Evolutionary conservation across 2,797 vertebrate species (phyloP), one percentile per base, ranked within the genome.

Genomic region (Cirrhinus mrigala): DNA sequence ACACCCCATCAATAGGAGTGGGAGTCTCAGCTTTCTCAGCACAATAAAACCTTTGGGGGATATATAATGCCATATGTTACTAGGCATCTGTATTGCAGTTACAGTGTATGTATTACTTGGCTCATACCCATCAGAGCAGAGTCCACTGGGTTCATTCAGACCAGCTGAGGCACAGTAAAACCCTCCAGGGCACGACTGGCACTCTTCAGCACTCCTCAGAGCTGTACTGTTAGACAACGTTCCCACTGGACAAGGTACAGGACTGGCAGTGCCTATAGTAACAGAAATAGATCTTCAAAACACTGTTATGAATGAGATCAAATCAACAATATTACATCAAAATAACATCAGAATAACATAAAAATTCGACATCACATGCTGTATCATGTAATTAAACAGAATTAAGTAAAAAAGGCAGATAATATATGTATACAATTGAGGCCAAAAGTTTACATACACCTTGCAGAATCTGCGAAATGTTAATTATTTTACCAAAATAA

Each of bases 151-250:
- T 62, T 88, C 82, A 4, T 60, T 92, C 15, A 93, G 95, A 62
- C 93, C 96, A 0, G 90, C 75, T 5, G 88, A 88, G 10, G 93
- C 89, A 85, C 97, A 99, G 87, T 95, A 97, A 82, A 91, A 92
- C 0, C 97, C 97, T 50, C 93, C 95, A 3, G 91, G 92, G 81
- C 97, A 98, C 0, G 89, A 89, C 79, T 87, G 94, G 89, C 97
- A 98, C 6, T 96, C 95, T 24, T 88, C 89, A 70, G 79, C 87
- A 1, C 76, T 91, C 54, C 76, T 90, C 10, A 93, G 89, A 22
- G 96, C 97, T 83, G 94, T 95, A 12, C 78, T 91, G 88, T 93
- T 94, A 22, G 96, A 94, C 96, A 95, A 97, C 0, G 94, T 97
- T 82, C 97, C 97, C 82, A 89, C 60, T 16, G 96, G 96, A 86